Conservation (phyloP, 2,888 invertebrate species). For the Anthrax anthrax region DNA sequence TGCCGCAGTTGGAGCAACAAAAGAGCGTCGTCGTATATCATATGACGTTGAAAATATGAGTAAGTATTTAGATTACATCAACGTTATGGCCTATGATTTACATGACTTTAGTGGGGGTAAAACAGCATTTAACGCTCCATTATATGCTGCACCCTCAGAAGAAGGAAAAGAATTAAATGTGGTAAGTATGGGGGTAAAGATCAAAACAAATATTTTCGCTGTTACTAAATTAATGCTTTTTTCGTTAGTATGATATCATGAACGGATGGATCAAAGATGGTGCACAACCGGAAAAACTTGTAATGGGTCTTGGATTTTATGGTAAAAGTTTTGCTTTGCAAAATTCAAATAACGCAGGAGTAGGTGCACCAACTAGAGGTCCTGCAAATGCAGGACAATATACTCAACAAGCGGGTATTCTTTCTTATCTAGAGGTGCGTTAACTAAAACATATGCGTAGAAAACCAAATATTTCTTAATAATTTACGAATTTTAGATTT, state of each 20-base stretch:
- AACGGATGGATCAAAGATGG: slow-evolving; percentile 16
- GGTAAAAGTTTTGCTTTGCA: slow-evolving; percentile 32
- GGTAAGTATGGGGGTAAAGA: slow-evolving; percentile 23
- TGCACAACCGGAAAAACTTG: slow-evolving; percentile 25
- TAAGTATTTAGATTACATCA: slow-evolving; percentile 38
- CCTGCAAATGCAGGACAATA: slow-evolving; percentile 37
- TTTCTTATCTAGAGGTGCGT: slow-evolving; percentile 34
- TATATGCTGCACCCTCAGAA: slow-evolving; percentile 37
- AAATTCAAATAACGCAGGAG: slow-evolving; percentile 22
- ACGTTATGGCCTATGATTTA: slow-evolving; percentile 42
- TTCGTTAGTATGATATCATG: slow-evolving; percentile 1
- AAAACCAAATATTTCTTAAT: slow-evolving; percentile 34
- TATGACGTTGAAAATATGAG: slow-evolving; percentile 38
- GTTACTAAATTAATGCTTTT: background rate
- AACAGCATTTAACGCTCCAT: slow-evolving; percentile 39
- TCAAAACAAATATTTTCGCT: too few relatives aligned
- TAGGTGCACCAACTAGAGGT: slow-evolving; percentile 36
- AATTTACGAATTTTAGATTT: slow-evolving; percentile 19
- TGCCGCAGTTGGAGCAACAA: slow-evolving; percentile 39
- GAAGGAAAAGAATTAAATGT: slow-evolving; percentile 24
- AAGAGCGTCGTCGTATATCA: slow-evolving; percentile 30
- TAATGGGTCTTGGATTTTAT: slow-evolving; percentile 32
- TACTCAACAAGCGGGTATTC: slow-evolving; percentile 36
- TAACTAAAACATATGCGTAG: slow-evolving; percentile 36
- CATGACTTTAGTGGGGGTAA: slow-evolving; percentile 39